phyloP scores from a whole-genome alignment of 2,113 vertebrate genomes.

The Phodopus roborovskii region DNA sequence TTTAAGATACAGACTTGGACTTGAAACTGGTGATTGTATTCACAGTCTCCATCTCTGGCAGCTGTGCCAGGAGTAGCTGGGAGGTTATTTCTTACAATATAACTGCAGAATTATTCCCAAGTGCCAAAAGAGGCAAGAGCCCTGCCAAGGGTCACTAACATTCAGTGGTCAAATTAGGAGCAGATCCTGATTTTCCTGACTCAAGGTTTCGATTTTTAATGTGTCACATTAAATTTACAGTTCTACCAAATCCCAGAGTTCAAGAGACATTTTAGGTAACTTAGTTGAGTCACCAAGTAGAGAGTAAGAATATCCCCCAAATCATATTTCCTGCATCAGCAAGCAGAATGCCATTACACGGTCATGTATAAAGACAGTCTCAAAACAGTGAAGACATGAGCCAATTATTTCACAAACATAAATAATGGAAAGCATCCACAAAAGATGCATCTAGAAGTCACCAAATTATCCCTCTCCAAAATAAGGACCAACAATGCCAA shows the following conservation, averaged over 20 bases:
- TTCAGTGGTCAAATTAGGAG: not conserved
- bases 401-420: not conserved
- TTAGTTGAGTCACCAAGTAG: not conserved
- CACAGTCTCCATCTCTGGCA: not conserved
- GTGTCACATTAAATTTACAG: constrained; percentile 27
- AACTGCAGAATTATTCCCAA: not conserved
- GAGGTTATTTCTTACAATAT: not conserved
- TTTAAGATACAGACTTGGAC: not conserved
- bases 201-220: constrained; percentile 17
- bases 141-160: not conserved
- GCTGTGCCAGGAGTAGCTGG: not conserved
- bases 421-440: not conserved
- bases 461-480: not conserved
- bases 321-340: not conserved
- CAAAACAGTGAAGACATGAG: not conserved
- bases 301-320: not conserved
- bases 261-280: not conserved
- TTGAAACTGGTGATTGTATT: not conserved
- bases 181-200: not conserved
- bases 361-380: not conserved
- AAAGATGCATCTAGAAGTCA: not conserved
- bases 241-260: not conserved
- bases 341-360: not conserved
- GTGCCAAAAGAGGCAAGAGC: not conserved
- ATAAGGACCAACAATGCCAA: not conserved